Evolutionary conservation across 2,888 invertebrate species (phyloP), one percentile per base, ranked within the genome.

Genomic region (Cactoblastis cactorum): DNA sequence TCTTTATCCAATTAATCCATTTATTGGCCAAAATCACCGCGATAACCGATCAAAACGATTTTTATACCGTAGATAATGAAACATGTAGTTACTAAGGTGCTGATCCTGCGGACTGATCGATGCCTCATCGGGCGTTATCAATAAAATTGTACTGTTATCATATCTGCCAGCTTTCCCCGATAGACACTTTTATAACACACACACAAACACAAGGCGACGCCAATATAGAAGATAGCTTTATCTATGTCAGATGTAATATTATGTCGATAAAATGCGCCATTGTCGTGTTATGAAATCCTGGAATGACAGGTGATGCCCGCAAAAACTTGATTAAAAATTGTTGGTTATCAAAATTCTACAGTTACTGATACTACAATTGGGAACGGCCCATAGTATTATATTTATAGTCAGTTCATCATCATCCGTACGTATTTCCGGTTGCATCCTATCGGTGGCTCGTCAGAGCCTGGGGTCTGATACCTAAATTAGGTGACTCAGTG

Each of bases 91-190:
- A 61, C 67, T 59, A 45, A 54, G 58, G 73, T 65, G 75, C 73
- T 73, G 75, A 78, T 79, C 67, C 66, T 78, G 79, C 79, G 84
- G 71, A 84, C 83, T 87, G 85, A 88, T 89, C 87, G 85, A 88
- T 87, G 83, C 70, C 71, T 75, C 77, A 76, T 71, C 70, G 72
- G 67, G 61, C 71, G 74, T 88, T 89, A 89, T 88, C 88, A 85
- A 86, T 87, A 87, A 84, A 82, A 84, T 85, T 80, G 76, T 83
- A 71, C 73, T 77, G 71, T 88, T 89, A 89, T 88, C 89, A 88
- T 89, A 88, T 88, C 89, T 80, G 77, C 68, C 83, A 86, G 87
- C 87, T 87, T 88, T 88, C 85, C 87, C 77, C 55, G 84, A 86
- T 84, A 84, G 79, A 77, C 77, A 85, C 77, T 86, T 88, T 83